Conservation (phyloP, 2,797 vertebrate genomes). For the Thamnophis elegans region DNA sequence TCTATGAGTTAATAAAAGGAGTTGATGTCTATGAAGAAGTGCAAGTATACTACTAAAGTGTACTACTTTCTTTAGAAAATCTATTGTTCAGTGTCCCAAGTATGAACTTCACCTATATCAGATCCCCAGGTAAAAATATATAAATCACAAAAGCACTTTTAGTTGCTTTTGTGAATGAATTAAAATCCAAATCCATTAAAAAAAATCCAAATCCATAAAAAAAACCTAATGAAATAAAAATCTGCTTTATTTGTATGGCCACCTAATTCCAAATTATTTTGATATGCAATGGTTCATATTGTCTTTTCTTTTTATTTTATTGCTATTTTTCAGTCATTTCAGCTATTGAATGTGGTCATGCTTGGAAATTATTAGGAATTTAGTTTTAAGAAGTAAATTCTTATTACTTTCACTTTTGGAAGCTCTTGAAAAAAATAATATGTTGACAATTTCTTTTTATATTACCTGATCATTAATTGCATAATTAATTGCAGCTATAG, state of each 20-base stretch:
- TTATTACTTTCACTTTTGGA: neutral
- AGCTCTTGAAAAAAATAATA: neutral
- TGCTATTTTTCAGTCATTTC: neutral
- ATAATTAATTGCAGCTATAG: neutral
- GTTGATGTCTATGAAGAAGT: conserved; percentile 19
- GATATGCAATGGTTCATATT: neutral
- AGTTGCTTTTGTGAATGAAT: conserved; percentile 1
- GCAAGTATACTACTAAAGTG: conserved; percentile 39
- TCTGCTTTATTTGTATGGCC: neutral
- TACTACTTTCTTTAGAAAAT: conserved; percentile 27
- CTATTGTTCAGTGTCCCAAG: conserved; percentile 30
- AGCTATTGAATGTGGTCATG: neutral
- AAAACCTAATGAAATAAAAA: neutral
- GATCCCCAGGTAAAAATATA: neutral
- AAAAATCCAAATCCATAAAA: neutral
- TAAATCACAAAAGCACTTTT: conserved; percentile 11
- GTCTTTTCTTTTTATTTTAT: neutral
- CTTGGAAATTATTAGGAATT: neutral
- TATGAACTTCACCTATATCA: conserved; percentile 35
- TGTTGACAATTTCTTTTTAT: neutral
- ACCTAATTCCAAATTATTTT: neutral
- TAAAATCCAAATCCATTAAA: neutral
- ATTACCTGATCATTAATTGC: neutral
- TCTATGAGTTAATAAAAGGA: conserved; percentile 1
- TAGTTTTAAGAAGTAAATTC: neutral